Conservation (phyloP, 2,113 vertebrate species). For the Campylorhamphus procurvoides region DNA sequence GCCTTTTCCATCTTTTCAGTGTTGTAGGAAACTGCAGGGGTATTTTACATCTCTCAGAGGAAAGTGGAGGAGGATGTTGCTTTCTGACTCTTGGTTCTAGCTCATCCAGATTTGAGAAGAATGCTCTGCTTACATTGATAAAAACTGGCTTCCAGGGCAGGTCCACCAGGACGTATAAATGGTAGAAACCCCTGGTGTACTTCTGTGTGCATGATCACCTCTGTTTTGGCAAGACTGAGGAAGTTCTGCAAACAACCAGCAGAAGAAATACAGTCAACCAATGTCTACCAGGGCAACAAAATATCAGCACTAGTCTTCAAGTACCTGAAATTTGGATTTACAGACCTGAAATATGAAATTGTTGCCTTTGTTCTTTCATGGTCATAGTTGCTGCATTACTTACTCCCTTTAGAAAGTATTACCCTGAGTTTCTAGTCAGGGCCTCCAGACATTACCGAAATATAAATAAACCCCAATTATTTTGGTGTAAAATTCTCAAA, state of each 20-base stretch:
- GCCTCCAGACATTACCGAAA: background rate
- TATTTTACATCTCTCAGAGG: background rate
- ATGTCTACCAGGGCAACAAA: background rate
- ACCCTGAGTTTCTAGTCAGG: background rate
- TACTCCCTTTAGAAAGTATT: background rate
- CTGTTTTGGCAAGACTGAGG: background rate
- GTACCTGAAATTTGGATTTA: background rate
- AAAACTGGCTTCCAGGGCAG: background rate
- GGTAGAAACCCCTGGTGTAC: background rate
- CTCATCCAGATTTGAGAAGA: background rate
- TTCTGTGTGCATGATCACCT: background rate
- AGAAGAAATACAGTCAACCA: background rate
- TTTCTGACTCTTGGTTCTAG: background rate
- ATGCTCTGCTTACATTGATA: background rate
- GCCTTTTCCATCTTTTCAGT: background rate
- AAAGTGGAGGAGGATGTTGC: background rate
- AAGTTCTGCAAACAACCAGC: background rate
- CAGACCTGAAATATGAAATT: background rate
- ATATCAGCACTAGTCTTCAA: background rate
- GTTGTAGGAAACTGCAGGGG: background rate
- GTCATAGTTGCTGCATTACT: background rate
- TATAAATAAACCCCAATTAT: background rate
- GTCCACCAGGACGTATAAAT: accelerated
- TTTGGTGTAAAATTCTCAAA: background rate
- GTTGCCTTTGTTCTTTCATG: background rate